Base-by-base conservation (phyloP, 2,113 vertebrate genomes). In the Amphiprion percula region DNA sequence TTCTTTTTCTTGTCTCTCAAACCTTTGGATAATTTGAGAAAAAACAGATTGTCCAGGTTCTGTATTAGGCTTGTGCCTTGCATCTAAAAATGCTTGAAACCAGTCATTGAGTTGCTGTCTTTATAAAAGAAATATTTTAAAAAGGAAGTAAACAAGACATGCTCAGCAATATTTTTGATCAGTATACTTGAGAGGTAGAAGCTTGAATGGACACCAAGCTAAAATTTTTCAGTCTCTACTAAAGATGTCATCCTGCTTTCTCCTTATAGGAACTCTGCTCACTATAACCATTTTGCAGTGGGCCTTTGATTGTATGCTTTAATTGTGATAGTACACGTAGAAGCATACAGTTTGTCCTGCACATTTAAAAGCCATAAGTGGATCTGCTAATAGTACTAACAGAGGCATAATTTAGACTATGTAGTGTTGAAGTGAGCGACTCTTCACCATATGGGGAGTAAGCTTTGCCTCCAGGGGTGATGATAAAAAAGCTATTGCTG, bases 301-400 rank as follows among this genome's bases (percentile, higher is more conserved):
- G 9, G 41, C 12, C 14, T 44, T 44, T 44, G 41, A 44, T 44
- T 44, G 41, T 3, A 15, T 8, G 12, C 39, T 26, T 26, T 26
- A 26, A 3, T 26, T 26, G 10, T 2, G 9, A 14, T 14, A 4
- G 41, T 3, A 44, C 41, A 44, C n/a, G 11, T 23, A 52, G 49
- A 62, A 50, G 5, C 0, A 0, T 12, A 19, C 54, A 71, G 28
- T 53, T 54, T 60, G 63, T 60, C 53, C 4, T 61, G 17, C 60
- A 23, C 16, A 26, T 79, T 71, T 73, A 62, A 84, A 84, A 82
- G 80, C 63, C 74, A 79, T 70, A 67, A 15, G 14, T 26, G 15
- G 41, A 24, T 71, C 46, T 60, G 28, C 23, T 63, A 33, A 63
- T 46, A 15, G 6, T 8, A 19, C 49, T 16, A 26, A 63, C 24